phyloP scores from a whole-genome alignment of 2,888 invertebrate genomes.

The Phanerotoma sp. region DNA sequence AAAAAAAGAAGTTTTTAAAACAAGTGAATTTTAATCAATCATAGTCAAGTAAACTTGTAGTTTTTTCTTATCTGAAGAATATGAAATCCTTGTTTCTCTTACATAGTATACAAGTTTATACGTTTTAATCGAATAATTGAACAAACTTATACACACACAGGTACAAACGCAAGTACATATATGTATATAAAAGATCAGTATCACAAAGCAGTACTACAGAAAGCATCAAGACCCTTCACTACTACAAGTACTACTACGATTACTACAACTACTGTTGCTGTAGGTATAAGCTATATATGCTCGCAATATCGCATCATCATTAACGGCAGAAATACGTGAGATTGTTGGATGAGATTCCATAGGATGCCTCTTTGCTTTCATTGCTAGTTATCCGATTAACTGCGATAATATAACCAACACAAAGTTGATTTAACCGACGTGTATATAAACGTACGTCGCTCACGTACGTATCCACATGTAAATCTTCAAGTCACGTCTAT shows the following conservation, averaged over 20 bases:
- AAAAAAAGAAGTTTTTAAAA: too few species aligned
- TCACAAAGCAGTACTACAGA: not conserved
- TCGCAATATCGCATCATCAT: constrained; percentile 5
- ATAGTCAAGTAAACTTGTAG: too few species aligned
- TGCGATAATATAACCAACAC: constrained; percentile 29
- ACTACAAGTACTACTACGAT: too few species aligned
- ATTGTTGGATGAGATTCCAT: constrained; percentile 14
- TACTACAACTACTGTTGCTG: too few species aligned
- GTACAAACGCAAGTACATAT: too few species aligned
- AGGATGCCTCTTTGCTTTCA: constrained; percentile 6
- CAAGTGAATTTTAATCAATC: too few species aligned
- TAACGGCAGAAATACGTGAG: constrained; percentile 11
- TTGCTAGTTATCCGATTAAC: constrained; percentile 27
- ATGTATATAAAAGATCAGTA: constrained; percentile 1
- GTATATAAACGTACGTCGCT: too few species aligned
- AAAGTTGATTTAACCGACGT: too few species aligned
- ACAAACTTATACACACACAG: not conserved
- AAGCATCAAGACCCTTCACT: too few species aligned
- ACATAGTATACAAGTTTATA: not conserved
- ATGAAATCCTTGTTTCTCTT: too few species aligned
- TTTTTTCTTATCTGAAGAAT: not conserved
- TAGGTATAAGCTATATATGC: too few species aligned
- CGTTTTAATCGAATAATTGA: constrained; percentile 2
- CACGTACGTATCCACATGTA: constrained; percentile 1
- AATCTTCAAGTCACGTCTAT: too few species aligned